Evolutionary conservation across 2,797 vertebrate genomes (phyloP).

Genomic region (Morus bassanus): DNA sequence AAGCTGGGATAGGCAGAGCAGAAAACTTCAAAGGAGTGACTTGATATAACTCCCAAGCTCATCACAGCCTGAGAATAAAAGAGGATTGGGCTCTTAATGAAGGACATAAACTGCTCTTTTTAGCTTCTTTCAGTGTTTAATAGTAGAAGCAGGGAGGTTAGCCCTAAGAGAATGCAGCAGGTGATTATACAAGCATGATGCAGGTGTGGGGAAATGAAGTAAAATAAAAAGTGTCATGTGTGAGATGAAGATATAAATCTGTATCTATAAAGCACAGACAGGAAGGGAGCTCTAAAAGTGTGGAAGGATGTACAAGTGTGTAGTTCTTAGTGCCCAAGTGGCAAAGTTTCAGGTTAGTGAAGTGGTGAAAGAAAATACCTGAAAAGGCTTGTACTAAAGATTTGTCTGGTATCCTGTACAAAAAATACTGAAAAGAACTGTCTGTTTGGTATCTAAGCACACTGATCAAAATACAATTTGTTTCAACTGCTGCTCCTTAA

Average conservation of each 20-base stretch:
- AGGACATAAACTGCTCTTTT: background rate
- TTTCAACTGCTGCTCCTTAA: conserved; percentile 21
- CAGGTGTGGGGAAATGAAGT: background rate
- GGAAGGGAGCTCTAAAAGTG: background rate
- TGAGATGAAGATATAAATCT: background rate
- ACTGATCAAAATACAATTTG: background rate
- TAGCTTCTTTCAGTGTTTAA: background rate
- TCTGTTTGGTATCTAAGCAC: background rate
- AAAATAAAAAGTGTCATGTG: background rate
- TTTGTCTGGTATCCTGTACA: background rate
- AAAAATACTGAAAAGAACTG: background rate
- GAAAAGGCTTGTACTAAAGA: background rate
- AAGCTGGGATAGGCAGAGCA: background rate
- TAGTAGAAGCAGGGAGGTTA: background rate
- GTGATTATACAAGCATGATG: background rate
- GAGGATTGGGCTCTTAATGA: background rate
- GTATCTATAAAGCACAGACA: background rate
- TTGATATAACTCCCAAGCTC: no score
- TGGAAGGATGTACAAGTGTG: background rate
- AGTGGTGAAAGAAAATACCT: background rate
- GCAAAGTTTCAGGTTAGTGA: background rate
- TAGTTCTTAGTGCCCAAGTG: background rate
- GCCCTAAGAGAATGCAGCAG: background rate
- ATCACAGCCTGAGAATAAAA: no score
- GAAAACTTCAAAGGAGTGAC: background rate